These are phyloP conservation scores for Gobio occitaniae DNA, from an alignment of 2,797 vertebrate species.

Conservation along the genomic window DNA sequence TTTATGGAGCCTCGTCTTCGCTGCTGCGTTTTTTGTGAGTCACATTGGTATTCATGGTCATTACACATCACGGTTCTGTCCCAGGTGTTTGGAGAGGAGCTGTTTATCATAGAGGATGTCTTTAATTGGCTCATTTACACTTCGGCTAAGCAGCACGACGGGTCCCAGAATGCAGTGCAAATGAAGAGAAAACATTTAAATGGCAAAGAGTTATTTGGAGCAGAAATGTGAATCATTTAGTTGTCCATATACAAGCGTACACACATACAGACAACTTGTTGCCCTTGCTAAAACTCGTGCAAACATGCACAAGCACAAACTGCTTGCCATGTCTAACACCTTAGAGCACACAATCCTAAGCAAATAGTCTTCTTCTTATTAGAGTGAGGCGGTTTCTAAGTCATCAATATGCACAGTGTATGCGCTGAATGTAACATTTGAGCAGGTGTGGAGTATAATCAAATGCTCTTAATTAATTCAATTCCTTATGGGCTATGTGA, in stretches of 20 bases:
- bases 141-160: constrained; percentile 67
- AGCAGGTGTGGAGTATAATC: constrained; percentile 47
- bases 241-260: background rate
- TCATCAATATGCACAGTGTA: constrained; percentile 29
- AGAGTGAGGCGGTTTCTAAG: background rate
- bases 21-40: constrained; percentile 59
- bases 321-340: background rate
- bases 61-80: constrained; percentile 68
- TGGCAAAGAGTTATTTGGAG: constrained; percentile 50
- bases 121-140: constrained; percentile 79
- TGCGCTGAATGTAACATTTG: background rate
- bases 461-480: constrained; percentile 33
- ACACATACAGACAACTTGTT: constrained; percentile 1
- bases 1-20: constrained; percentile 47
- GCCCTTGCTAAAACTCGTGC: background rate
- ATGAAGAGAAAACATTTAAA: constrained; percentile 60
- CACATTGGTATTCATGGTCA: constrained; percentile 71
- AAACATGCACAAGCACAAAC: constrained; percentile 1
- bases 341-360: background rate
- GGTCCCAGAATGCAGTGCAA: constrained; percentile 69
- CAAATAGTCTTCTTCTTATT: constrained; percentile 3
- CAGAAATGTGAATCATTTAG: constrained; percentile 46
- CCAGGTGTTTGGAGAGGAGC: constrained; percentile 69
- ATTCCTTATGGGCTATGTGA: constrained; percentile 47
- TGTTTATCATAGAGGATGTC: constrained; percentile 75